phyloP scores from a whole-genome alignment of 2,888 invertebrate species.

The Oegoconia quadripuncta region DNA sequence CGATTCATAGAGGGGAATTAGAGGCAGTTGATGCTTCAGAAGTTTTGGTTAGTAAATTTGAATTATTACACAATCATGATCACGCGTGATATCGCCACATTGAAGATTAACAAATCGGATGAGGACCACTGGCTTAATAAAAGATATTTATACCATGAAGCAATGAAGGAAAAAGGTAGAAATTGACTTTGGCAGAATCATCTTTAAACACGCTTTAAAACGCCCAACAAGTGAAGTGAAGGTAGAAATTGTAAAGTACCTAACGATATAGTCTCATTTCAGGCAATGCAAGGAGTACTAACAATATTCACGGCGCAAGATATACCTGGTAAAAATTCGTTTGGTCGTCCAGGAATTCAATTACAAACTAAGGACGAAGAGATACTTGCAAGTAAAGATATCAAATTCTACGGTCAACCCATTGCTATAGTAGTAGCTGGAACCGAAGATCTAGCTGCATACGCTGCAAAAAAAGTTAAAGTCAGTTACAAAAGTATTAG shows the following conservation, averaged over 20 bases:
- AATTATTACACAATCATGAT: no score
- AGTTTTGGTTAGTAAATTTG: constrained; percentile 81
- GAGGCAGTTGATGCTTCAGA: constrained; percentile 76
- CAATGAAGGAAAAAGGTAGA: no score
- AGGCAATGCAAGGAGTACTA: constrained; percentile 82
- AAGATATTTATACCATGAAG: no score
- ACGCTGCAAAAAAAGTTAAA: constrained; percentile 78
- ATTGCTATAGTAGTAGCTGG: constrained; percentile 83
- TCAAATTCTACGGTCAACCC: constrained; percentile 83
- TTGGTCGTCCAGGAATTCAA: constrained; percentile 51
- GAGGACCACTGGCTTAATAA: no score
- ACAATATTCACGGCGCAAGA: constrained; percentile 82
- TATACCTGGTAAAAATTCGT: constrained; percentile 83
- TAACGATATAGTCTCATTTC: constrained; percentile 23
- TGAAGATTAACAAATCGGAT: no score
- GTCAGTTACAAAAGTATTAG: constrained; percentile 73
- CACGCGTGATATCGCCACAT: no score
- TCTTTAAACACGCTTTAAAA: no score
- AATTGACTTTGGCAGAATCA: no score
- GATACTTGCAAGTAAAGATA: constrained; percentile 71
- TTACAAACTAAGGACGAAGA: constrained; percentile 64
- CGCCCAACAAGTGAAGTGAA: no score
- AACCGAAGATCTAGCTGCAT: constrained; percentile 73
- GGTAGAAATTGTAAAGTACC: background rate
- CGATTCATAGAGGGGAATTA: constrained; percentile 77